Conservation (phyloP, 2,888 invertebrate genomes). For the Anticlea derivata region DNA sequence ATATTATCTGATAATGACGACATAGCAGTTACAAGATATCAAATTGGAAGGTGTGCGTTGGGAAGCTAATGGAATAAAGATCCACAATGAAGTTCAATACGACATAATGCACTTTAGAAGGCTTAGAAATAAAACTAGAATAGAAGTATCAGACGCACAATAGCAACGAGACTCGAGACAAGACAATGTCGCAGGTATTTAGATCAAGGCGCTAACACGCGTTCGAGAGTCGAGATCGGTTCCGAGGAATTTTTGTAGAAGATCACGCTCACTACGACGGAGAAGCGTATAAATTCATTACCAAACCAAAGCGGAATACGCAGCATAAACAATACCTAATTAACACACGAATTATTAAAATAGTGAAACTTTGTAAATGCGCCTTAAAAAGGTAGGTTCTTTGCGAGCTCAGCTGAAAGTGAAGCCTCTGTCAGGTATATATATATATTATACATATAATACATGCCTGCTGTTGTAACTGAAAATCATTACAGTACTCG, state of each 20-base stretch:
- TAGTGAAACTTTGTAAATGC: conserved; percentile 32
- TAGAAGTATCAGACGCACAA: conserved; percentile 62
- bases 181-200: conserved; percentile 82
- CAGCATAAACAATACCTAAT: conserved; percentile 34
- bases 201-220: conserved; percentile 83
- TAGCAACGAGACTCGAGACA: conserved; percentile 64
- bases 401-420: too few relatives aligned
- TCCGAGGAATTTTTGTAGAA: conserved; percentile 75
- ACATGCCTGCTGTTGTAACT: too few relatives aligned
- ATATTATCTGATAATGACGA: conserved; percentile 17
- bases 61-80: conserved; percentile 1
- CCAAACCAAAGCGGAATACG: conserved; percentile 59
- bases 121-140: conserved; percentile 44
- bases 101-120: conserved; percentile 20
- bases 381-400: background rate
- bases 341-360: conserved; percentile 37
- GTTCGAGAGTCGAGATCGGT: conserved; percentile 77
- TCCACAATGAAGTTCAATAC: conserved; percentile 6
- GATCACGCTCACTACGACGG: conserved; percentile 65
- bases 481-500: too few relatives aligned
- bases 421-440: too few relatives aligned
- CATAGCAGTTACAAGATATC: conserved; percentile 9
- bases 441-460: too few relatives aligned
- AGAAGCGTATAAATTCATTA: conserved; percentile 66
- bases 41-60: conserved; percentile 7